Evolutionary conservation across 35 echinoderm and acorn worm genomes (phyloP).

Genomic region (Chiridota heheva): DNA sequence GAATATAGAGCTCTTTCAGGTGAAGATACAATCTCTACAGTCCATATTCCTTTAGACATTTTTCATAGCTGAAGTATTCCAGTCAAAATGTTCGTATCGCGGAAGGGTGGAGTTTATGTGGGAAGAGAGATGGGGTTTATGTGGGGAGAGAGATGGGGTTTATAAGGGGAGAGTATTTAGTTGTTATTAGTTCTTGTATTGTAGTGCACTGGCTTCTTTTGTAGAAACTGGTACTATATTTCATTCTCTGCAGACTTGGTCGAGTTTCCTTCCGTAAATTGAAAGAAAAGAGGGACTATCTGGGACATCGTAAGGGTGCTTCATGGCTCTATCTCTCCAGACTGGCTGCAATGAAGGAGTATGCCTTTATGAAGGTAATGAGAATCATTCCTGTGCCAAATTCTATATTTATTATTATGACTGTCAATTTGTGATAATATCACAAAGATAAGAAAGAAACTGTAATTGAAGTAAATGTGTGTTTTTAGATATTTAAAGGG

Average conservation of each 20-base stretch:
- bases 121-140: not conserved
- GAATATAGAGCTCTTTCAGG: too few relatives aligned
- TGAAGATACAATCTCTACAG: too few relatives aligned
- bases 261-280: slow-evolving; percentile 89
- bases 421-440: too few relatives aligned
- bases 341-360: slow-evolving; percentile 97
- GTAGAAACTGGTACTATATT: not conserved
- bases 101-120: not conserved
- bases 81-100: too few relatives aligned
- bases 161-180: not conserved
- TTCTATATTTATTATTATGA: too few relatives aligned
- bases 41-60: too few relatives aligned
- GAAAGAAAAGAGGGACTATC: slow-evolving; percentile 96
- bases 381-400: not conserved
- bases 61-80: too few relatives aligned
- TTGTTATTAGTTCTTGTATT: too few relatives aligned
- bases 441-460: too few relatives aligned
- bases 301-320: slow-evolving; percentile 73
- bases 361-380: slow-evolving; percentile 99
- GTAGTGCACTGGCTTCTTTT: not conserved
- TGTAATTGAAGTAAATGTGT: too few relatives aligned
- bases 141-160: not conserved
- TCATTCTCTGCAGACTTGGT: slow-evolving; percentile 56
- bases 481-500: too few relatives aligned
- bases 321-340: slow-evolving; percentile 96